Conservation (phyloP, 2,113 vertebrate species). For the Sphaerodactylus townsendi region DNA sequence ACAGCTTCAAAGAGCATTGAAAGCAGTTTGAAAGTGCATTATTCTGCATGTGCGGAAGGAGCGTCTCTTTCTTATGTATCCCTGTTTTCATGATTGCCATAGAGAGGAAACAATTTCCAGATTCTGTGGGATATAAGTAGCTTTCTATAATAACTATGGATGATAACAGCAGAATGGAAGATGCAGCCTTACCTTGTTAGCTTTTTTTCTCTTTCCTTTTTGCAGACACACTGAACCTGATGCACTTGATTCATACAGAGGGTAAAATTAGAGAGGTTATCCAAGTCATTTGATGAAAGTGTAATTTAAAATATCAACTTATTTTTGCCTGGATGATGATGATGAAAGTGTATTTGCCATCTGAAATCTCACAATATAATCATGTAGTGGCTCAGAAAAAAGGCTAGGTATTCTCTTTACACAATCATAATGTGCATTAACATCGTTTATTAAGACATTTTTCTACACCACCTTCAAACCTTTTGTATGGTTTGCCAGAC, state of each 20-base stretch:
- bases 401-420: slow-evolving; percentile 47
- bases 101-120: neutral
- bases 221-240: slow-evolving; percentile 21
- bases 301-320: slow-evolving; percentile 50
- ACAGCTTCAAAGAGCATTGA: too few relatives aligned
- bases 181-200: neutral
- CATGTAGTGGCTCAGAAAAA: slow-evolving; percentile 69
- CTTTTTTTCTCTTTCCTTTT: neutral
- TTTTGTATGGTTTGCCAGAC: slow-evolving; percentile 78
- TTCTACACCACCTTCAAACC: slow-evolving; percentile 69
- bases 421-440: slow-evolving; percentile 39
- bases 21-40: too few relatives aligned
- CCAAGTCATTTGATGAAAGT: slow-evolving; percentile 66
- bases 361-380: slow-evolving; percentile 64
- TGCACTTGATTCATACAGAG: slow-evolving; percentile 37
- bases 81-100: neutral
- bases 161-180: neutral
- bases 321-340: slow-evolving; percentile 62
- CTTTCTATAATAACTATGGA: neutral
- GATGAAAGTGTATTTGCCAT: slow-evolving; percentile 72
- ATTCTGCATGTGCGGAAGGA: too few relatives aligned
- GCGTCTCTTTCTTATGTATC: too few relatives aligned
- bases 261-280: slow-evolving; percentile 46
- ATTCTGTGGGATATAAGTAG: neutral
- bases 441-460: slow-evolving; percentile 70